Evolutionary conservation across 2,113 vertebrate genomes (phyloP).

Genomic region (Carassius carassius): DNA sequence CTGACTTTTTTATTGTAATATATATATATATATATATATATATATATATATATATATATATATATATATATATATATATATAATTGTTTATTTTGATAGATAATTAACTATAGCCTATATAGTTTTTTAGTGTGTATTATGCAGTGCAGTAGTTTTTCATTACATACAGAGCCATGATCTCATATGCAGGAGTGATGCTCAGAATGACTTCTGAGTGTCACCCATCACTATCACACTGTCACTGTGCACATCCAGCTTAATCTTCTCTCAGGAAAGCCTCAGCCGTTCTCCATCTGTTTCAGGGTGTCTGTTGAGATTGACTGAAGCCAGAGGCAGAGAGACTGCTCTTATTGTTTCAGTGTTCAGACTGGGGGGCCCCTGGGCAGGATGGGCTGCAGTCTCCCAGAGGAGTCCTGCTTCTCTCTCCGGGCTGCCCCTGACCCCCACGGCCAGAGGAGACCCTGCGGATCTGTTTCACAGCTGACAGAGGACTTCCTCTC

Average conservation of each 20-base stretch:
- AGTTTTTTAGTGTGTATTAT: too few relatives aligned
- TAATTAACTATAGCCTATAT: too few relatives aligned
- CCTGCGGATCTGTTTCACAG: conserved; percentile 67
- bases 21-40: too few relatives aligned
- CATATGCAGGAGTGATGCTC: not conserved
- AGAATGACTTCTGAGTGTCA: not conserved
- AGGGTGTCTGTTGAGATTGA: conserved; percentile 52
- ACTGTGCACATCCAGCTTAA: not conserved
- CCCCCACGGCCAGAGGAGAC: conserved; percentile 56
- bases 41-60: too few relatives aligned
- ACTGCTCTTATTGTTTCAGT: conserved; percentile 66
- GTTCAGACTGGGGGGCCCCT: conserved; percentile 60
- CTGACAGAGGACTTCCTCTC: conserved; percentile 61
- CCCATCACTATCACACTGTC: not conserved
- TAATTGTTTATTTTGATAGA: too few relatives aligned
- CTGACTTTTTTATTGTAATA: not conserved
- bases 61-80: too few relatives aligned
- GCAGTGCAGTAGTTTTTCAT: too few relatives aligned
- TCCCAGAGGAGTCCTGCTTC: conserved; percentile 64
- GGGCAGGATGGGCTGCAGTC: conserved; percentile 65
- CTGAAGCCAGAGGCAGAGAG: conserved; percentile 55
- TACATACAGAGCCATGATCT: not conserved
- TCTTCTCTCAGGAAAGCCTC: conserved; percentile 38
- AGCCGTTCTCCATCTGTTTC: conserved; percentile 58
- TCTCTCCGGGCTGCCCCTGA: conserved; percentile 51